Evolutionary conservation across 2,888 invertebrate genomes (phyloP), one percentile per base, ranked within the genome.

Genomic region (Temnothorax rugatulus): DNA sequence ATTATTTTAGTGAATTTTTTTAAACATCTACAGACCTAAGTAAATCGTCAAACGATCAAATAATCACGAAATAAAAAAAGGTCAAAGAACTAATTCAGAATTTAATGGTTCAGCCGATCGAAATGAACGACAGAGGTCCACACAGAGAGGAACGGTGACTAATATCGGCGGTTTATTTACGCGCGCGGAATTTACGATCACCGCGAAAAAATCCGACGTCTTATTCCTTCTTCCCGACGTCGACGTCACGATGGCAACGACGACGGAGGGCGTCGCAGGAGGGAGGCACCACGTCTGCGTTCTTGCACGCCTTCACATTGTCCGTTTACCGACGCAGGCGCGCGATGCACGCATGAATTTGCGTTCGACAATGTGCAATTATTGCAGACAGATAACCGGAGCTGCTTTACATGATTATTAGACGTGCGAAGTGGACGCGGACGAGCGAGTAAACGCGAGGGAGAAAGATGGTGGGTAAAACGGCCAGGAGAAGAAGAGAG

Each of bases 361-460:
- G 91, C 88, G 91, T 90, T 88, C 92, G 90, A 89, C 91, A 91
- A 91, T 91, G 88, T 90, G 91, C 91, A 91, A 93, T 92, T 91
- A 92, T 88, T 83, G 83, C 90, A 73, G 84, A 88, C 87, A 86
- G 88, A 89, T 88, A 88, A 83, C 69, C 88, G 61, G 63, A 85
- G 89, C 90, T 89, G 88, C 88, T 91, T 91, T 88, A 90, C 91
- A 90, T 88, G 92, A 92, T 93, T 91, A 91, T 89, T 84, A 77
- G 66, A 69, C 79, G 59, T 59, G 79, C 73, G 73, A 81, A 81
- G 79, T 81, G 73, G 79, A 81, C 68, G 83, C 69, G 57, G 25
- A 44, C 76, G 57, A 71, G 50, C 81, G 76, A 21, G 57, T 29
- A 44, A 73, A 57, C 44, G 41, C 61, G 69, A 74, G 50, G n/a